Conservation (phyloP, 1,140 invertebrate genomes). For the Temnothorax longispinosus region DNA sequence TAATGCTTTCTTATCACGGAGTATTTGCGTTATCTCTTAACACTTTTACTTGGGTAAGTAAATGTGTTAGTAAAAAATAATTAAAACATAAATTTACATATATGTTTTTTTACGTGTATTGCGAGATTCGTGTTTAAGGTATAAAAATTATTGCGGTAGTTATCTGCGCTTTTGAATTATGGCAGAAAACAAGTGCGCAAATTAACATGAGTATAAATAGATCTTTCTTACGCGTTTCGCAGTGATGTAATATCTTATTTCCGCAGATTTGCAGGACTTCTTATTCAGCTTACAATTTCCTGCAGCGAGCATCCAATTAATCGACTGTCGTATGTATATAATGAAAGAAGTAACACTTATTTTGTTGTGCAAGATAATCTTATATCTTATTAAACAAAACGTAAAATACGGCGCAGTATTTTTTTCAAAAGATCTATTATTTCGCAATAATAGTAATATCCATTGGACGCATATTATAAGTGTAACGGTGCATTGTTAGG, state of each 20-base stretch:
- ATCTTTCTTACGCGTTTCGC: not conserved
- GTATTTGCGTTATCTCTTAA: conserved; percentile 25
- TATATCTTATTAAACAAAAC: not conserved
- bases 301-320: conserved; percentile 29
- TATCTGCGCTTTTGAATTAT: not conserved
- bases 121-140: not conserved
- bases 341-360: conserved; percentile 3
- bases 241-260: conserved; percentile 1
- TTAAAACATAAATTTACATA: too few relatives aligned
- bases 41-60: conserved; percentile 46
- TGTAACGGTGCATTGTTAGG: not conserved
- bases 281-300: conserved; percentile 38
- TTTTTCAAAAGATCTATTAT: not conserved
- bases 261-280: conserved; percentile 32
- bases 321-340: not conserved
- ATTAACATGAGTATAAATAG: not conserved
- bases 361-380: not conserved
- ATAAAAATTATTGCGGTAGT: not conserved
- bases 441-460: not conserved
- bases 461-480: not conserved
- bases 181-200: not conserved
- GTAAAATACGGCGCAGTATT: not conserved
- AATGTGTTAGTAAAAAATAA: not conserved
- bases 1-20: conserved; percentile 25
- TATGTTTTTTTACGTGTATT: too few relatives aligned